Base-by-base conservation (phyloP, 2,888 invertebrate genomes). In the Odontothrips loti region DNA sequence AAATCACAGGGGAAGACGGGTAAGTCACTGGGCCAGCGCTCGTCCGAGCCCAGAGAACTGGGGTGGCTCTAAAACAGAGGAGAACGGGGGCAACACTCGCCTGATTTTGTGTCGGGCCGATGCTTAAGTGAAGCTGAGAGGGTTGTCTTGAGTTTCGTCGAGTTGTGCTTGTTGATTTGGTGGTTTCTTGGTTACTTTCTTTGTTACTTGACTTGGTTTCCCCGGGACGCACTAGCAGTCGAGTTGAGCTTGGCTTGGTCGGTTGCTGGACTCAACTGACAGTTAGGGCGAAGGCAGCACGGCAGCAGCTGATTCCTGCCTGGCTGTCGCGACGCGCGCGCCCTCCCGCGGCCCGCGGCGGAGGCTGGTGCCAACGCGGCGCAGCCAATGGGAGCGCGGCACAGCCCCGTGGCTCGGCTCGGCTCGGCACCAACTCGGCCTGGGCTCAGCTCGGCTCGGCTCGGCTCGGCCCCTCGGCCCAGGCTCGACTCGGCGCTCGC, bases 151-250 rank as follows among this genome's bases (percentile, higher is more conserved):
- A 75, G 68, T 75, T 75, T 75, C 27, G 68, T 75, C 68, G 68
- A 75, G 68, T 75, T 75, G 68, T 75, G 68, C 68, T 75, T 75
- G 68, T 27, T 75, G 23, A 10, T 23, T 75, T 75, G 68, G 12
- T 75, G 68, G 68, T 75, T 75, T 75, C 68, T 75, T 75, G 68
- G 68, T 75, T 75, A 75, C 68, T 75, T 75, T 75, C 68, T 75
- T 75, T 75, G 68, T 75, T 75, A 75, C 68, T 58, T 58, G 58
- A 58, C 58, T 75, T 75, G 23, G 68, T 75, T 75, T 75, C 68
- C 68, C 68, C 68, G 68, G 68, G 68, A 75, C 68, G 68, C 68
- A 75, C 68, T 75, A 58, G 68, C 68, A 75, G 68, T 75, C 68
- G 68, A 75, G 68, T 75, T 75, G 68, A 75, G 68, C 68, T 75